Percentiles rank a stretch among this genome's conserved stretches.
phyloP scores from a whole-genome alignment of 2,888 invertebrate genomes.

The Latrodectus hesperus region DNA sequence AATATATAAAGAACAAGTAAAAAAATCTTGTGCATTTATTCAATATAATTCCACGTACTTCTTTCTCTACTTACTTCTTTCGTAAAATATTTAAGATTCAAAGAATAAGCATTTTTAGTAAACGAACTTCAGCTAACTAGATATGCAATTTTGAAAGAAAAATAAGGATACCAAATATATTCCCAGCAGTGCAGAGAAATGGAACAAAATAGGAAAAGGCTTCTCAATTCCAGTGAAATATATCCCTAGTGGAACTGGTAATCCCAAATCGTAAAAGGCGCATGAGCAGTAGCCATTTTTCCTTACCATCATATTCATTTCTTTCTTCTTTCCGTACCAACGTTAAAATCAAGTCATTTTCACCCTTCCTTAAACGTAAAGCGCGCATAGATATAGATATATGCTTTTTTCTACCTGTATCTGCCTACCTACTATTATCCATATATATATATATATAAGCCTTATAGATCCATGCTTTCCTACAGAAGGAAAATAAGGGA shows the following conservation, averaged over 20 bases:
- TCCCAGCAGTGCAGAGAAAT: no score
- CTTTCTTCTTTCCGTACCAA: background rate
- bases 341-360: conserved; percentile 20
- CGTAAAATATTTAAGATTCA: no score
- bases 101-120: no score
- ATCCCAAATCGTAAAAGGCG: conserved; percentile 17
- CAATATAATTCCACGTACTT: no score
- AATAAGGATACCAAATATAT: no score
- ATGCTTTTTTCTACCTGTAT: background rate
- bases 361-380: conserved; percentile 5
- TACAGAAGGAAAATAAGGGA: background rate
- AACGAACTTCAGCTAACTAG: no score
- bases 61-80: no score
- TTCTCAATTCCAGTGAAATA: conserved; percentile 7
- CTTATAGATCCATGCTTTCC: background rate
- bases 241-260: conserved; percentile 11
- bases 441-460: conserved; percentile 1
- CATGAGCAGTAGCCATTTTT: conserved; percentile 5
- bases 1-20: no score
- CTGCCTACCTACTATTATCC: background rate
- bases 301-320: background rate
- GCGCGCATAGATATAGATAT: background rate
- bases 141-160: no score
- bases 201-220: no score
- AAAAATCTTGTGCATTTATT: no score